Conservation (phyloP, 2,113 vertebrate genomes). For the Apteryx mantelli region DNA sequence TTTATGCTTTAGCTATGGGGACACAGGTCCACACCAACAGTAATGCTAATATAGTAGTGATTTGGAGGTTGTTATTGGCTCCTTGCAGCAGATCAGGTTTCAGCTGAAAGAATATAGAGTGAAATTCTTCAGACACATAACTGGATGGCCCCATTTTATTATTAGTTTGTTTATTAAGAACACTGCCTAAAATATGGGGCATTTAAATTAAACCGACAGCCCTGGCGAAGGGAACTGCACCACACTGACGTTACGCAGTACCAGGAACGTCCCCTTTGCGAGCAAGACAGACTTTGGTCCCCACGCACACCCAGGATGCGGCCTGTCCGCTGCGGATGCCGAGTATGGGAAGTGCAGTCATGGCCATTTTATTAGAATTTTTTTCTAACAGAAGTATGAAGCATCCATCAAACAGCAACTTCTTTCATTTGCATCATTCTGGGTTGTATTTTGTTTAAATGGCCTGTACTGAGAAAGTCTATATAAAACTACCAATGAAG, state of each 20-base stretch:
- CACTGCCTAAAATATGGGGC: neutral
- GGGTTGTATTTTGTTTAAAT: neutral
- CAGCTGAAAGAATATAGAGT: neutral
- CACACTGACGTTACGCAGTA: neutral
- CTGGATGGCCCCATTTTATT: neutral
- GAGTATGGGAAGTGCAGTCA: neutral
- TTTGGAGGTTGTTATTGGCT: no score
- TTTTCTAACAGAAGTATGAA: neutral
- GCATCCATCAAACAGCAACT: neutral
- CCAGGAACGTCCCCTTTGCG: neutral
- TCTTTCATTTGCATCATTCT: neutral
- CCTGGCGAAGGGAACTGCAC: neutral
- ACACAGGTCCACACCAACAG: neutral
- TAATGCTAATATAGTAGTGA: neutral
- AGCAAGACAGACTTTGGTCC: neutral
- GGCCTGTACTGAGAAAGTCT: neutral
- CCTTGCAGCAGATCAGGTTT: no score
- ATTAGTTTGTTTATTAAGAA: neutral
- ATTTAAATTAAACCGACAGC: neutral
- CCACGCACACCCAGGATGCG: rapidly evolving
- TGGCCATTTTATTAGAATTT: neutral
- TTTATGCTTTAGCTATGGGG: neutral
- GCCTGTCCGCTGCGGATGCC: neutral
- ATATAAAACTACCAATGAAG: neutral
- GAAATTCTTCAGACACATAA: neutral